Evolutionary conservation across 2,888 invertebrate genomes (phyloP), one percentile per base, ranked within the genome.

Genomic region (Eupsilia transversa): DNA sequence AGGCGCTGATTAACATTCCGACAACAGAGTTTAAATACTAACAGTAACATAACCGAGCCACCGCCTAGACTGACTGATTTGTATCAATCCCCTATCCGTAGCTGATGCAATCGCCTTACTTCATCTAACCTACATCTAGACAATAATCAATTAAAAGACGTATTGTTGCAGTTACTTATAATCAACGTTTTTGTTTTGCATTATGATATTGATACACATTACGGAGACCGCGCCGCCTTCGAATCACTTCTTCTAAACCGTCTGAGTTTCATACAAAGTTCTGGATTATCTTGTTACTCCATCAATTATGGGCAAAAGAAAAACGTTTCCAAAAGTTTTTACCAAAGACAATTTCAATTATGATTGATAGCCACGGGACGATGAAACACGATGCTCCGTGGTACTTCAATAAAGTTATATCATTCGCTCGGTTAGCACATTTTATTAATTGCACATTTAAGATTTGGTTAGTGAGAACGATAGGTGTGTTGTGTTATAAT

Each of bases 1-100:
- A 74, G 82, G 79, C 79, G 83, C 85, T 89, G 88, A 90, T 92
- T 92, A 89, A 91, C 86, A 92, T 91, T 89, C 91, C 88, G 82
- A 81, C 80, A 86, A 79, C 77, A 80, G 79, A 79, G 63, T 72
- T 76, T 65, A 67, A 83, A 77, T 77, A 74, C 72, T 66, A 80
- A 82, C 74, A 72, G 77, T 72, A 74, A 73, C 65, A 72, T 79
- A 78, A 59, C 63, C 49, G 30, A 77, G 69, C 63, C 74, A 72
- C 76, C 63, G 61, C 66, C 65, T 65, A 67, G 69, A 60, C 49
- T 72, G 63, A 72, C 67, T 72, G 64, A 82, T 84, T 81, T 75
- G 69, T 69, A 77, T 72, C 80, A 76, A 65, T 76, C 68, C 61
- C 46, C 66, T 67, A 72, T 69, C 57, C 63, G 56, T 27, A 59